These are phyloP conservation scores for Fregetta grallaria DNA, from an alignment of 2,113 vertebrate genomes.

Conservation along the genomic window DNA sequence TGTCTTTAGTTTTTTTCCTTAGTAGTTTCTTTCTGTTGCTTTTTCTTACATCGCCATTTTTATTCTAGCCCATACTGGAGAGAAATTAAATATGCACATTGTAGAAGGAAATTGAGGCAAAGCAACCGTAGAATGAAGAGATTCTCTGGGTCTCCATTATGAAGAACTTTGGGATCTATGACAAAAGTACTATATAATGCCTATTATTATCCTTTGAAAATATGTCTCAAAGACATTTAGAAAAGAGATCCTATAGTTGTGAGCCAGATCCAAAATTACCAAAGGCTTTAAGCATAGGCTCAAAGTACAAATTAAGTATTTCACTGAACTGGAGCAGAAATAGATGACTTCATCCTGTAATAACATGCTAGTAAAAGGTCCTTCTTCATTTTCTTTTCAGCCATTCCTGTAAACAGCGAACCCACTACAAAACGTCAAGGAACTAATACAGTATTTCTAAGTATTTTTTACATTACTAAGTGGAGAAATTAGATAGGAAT, in stretches of 20 bases:
- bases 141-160: not conserved
- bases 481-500: not conserved
- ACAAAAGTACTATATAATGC: not conserved
- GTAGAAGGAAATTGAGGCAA: not conserved
- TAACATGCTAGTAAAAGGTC: not conserved
- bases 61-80: not conserved
- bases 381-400: not conserved
- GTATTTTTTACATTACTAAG: not conserved
- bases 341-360: not conserved
- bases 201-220: not conserved
- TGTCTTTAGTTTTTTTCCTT: not conserved
- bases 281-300: not conserved
- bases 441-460: not conserved
- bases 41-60: not conserved
- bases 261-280: conserved; percentile 3
- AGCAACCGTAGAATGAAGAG: not conserved
- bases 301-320: conserved; percentile 21
- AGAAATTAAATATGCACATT: not conserved
- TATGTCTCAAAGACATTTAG: not conserved
- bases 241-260: not conserved
- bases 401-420: not conserved
- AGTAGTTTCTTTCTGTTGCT: not conserved
- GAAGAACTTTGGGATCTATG: not conserved
- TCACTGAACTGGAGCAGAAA: not conserved
- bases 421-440: not conserved